Evolutionary conservation across 2,797 vertebrate genomes (phyloP), one percentile per base, ranked within the genome.

Genomic region (Trachurus trachurus): DNA sequence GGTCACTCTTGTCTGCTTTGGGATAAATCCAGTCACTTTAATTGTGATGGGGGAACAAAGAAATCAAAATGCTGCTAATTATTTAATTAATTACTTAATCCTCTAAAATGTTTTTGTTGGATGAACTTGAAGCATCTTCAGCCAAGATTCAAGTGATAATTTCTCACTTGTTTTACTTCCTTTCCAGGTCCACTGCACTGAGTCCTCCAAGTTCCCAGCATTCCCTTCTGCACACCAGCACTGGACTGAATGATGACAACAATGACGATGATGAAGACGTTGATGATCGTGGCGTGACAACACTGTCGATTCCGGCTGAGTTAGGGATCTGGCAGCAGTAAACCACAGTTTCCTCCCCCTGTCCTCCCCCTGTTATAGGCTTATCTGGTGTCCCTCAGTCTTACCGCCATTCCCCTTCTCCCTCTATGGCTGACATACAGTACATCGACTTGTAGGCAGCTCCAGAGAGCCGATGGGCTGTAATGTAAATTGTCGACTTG

Each of bases 131-230:
- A 9, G 19, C 7, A 9, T 49, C 47, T 17, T 17, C 15, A 47
- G 44, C 44, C 44, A 17, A 47, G 44, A 16, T 17, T 17, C 6
- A 45, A 31, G 31, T 34, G 31, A 34, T 34, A 16, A 19, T 19
- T 47, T 17, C 57, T 42, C 44, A 26, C 37, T 6, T 70, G 7
- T 71, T 2, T 22, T 34, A 31, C 6, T 2, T 65, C n/a, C 87
- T 60, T 63, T 86, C 37, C 81, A 94, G 94, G 91, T 94, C 92
- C 86, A 91, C 92, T 93, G 93, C 94, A 94, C 94, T 93, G 93
- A 94, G 88, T 93, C 94, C 93, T 94, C 86, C 87, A 76, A 87
- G 88, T 93, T 95, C 94, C 94, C 95, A 93, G 92, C 93, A 95
- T 95, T 95, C 94, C 94, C 93, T 93, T 92, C 90, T 92, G 90